Conservation (phyloP, 2,888 invertebrate species). For the Thalpophila matura region DNA sequence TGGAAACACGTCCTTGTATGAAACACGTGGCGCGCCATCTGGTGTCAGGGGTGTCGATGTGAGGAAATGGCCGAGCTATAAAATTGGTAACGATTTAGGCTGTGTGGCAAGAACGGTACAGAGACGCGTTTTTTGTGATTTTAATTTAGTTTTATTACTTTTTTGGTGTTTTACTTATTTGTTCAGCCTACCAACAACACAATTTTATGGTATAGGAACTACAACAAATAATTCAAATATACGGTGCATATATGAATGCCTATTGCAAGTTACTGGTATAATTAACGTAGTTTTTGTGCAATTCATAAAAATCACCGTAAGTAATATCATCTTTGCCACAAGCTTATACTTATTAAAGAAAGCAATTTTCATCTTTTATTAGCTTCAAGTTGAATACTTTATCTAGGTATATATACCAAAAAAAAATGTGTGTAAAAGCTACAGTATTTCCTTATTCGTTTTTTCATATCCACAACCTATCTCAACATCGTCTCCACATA, state of each 20-base stretch:
- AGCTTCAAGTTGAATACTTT: too few relatives aligned
- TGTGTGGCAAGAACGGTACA: conserved; percentile 41
- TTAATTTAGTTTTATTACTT: neutral
- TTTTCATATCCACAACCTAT: conserved; percentile 26
- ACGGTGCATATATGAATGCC: too few relatives aligned
- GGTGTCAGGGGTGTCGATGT: conserved; percentile 73
- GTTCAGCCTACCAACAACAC: neutral
- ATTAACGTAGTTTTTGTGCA: too few relatives aligned
- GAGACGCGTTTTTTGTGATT: conserved; percentile 40
- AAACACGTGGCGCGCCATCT: conserved; percentile 61
- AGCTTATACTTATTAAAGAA: too few relatives aligned
- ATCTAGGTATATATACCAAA: too few relatives aligned
- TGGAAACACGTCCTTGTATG: conserved; percentile 47
- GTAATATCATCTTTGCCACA: too few relatives aligned
- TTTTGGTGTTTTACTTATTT: neutral
- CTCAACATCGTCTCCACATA: conserved; percentile 28
- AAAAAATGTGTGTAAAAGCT: conserved; percentile 6
- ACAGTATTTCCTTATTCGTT: neutral
- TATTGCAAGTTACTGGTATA: too few relatives aligned
- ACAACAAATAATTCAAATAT: too few relatives aligned
- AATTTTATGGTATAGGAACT: too few relatives aligned
- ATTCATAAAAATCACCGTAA: too few relatives aligned
- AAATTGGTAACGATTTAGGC: conserved; percentile 74
- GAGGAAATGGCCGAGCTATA: conserved; percentile 69
- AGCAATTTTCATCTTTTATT: too few relatives aligned